A percentile compares a stretch with the other conserved stretches of the same genome.
Conservation (phyloP, 2,113 vertebrate genomes). For the Callaeas wilsoni region DNA sequence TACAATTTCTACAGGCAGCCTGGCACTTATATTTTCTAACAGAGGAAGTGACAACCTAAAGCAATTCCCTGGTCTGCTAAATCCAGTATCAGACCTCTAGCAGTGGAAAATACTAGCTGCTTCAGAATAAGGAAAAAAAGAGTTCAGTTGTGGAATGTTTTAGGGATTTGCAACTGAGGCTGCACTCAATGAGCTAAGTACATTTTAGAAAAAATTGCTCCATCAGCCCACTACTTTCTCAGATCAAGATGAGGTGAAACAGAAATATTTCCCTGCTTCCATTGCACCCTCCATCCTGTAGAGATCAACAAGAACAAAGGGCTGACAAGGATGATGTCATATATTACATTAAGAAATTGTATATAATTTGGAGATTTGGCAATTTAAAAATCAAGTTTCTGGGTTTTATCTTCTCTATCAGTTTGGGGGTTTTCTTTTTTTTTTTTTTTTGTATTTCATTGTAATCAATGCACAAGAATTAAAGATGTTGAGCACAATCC, state of each 20-base stretch:
- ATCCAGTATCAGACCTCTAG: background rate
- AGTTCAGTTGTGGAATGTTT: background rate
- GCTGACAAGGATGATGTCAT: background rate
- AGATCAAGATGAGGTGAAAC: background rate
- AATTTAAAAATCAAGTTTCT: background rate
- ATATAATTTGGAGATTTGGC: background rate
- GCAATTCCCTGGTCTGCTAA: background rate
- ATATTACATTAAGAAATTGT: background rate
- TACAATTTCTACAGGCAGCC: background rate
- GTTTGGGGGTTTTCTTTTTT: accelerated
- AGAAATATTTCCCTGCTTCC: background rate
- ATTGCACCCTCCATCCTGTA: background rate
- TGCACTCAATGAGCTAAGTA: background rate
- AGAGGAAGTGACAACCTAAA: background rate
- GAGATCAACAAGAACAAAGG: background rate
- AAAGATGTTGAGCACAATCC: background rate
- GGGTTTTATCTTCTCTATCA: background rate
- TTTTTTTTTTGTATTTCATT: background rate
- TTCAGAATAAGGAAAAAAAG: background rate
- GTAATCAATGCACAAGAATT: background rate
- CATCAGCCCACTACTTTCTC: background rate
- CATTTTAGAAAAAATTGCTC: background rate
- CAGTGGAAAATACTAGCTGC: background rate
- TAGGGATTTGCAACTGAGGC: background rate
- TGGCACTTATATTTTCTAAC: background rate